Conservation (phyloP, 2,888 invertebrate species). For the Microctonus hyperodae region DNA sequence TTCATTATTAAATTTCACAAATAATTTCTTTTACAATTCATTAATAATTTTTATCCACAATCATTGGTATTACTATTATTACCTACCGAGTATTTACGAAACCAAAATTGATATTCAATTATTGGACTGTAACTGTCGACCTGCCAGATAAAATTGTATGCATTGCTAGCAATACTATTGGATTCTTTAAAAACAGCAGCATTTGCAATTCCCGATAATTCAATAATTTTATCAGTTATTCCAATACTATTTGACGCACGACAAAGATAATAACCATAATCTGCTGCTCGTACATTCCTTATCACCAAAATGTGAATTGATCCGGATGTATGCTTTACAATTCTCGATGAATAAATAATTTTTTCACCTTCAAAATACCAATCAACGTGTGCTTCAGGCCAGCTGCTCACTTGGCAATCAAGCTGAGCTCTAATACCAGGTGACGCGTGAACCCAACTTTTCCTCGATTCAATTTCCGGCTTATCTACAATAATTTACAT, state of each 20-base stretch:
- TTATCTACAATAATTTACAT: conserved; percentile 68
- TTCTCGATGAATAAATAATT: conserved; percentile 48
- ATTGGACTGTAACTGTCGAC: conserved; percentile 84
- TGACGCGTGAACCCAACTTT: conserved; percentile 78
- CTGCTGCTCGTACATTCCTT: conserved; percentile 71
- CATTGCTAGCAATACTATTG: conserved; percentile 62
- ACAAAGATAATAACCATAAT: conserved; percentile 82
- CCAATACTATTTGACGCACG: conserved; percentile 79
- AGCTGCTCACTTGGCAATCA: conserved; percentile 73
- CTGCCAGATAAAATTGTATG: conserved; percentile 82
- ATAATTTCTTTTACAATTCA: background rate
- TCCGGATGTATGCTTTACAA: conserved; percentile 66
- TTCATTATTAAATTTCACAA: background rate
- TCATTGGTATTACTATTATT: conserved; percentile 32
- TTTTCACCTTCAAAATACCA: conserved; percentile 57
- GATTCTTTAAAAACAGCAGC: conserved; percentile 71
- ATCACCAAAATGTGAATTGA: conserved; percentile 73
- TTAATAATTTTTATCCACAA: background rate
- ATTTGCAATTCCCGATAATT: conserved; percentile 78
- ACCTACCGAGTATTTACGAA: conserved; percentile 60
- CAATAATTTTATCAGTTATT: conserved; percentile 73
- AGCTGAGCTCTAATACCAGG: conserved; percentile 75
- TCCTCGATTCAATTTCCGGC: conserved; percentile 73
- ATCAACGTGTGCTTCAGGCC: conserved; percentile 70
- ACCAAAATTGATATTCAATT: conserved; percentile 72